phyloP scores from a whole-genome alignment of 2,888 invertebrate genomes.

The Lydus trimaculatus region DNA sequence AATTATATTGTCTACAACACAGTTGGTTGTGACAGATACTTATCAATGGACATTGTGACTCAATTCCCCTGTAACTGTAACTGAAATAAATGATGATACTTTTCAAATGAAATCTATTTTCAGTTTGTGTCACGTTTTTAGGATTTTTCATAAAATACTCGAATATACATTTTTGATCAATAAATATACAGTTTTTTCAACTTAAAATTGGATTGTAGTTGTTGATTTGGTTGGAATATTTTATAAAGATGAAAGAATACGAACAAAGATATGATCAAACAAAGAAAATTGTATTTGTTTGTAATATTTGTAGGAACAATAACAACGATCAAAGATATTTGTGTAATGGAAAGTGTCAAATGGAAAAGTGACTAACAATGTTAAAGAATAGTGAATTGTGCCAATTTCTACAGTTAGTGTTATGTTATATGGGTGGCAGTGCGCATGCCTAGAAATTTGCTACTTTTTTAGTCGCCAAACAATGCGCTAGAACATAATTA shows the following conservation, averaged over 20 bases:
- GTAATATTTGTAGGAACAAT: too few species aligned
- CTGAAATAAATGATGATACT: slow-evolving; percentile 38
- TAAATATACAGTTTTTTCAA: too few species aligned
- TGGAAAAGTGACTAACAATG: neutral
- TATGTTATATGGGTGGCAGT: too few species aligned
- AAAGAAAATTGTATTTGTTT: neutral
- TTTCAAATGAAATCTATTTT: slow-evolving; percentile 28
- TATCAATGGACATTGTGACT: slow-evolving; percentile 37
- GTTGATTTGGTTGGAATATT: neutral
- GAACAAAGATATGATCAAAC: neutral
- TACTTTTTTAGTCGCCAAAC: too few species aligned
- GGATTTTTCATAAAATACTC: too few species aligned
- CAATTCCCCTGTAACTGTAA: slow-evolving; percentile 21
- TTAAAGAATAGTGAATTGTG: too few species aligned
- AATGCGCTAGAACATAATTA: too few species aligned
- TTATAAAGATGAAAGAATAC: neutral
- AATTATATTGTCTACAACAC: slow-evolving; percentile 38
- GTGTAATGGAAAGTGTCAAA: neutral
- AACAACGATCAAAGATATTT: too few species aligned
- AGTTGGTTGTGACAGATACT: slow-evolving; percentile 41
- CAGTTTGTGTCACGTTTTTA: slow-evolving; percentile 8
- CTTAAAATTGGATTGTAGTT: neutral
- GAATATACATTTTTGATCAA: too few species aligned
- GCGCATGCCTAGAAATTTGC: too few species aligned
- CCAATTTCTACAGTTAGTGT: too few species aligned